Evolutionary conservation across 2,113 vertebrate genomes (phyloP).

Genomic region (Sinocyclocheilus anophthalmus): DNA sequence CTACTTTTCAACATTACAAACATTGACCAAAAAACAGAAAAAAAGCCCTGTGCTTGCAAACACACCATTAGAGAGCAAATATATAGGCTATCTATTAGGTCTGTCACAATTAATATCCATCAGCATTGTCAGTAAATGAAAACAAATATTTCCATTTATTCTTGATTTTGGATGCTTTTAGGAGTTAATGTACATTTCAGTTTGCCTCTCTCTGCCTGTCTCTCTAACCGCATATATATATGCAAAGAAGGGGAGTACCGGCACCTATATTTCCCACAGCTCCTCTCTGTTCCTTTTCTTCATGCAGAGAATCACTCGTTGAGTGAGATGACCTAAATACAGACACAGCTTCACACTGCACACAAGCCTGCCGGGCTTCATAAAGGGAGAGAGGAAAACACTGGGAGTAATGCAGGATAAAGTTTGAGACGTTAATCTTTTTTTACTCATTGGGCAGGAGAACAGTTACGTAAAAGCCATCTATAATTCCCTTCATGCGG

Average conservation of each 20-base stretch:
- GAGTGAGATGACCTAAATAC: constrained; percentile 56
- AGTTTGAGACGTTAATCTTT: constrained; percentile 68
- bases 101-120: background rate
- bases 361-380: constrained; percentile 23
- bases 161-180: background rate
- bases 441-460: constrained; percentile 55
- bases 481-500: constrained; percentile 70
- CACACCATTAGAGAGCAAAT: too few relatives aligned
- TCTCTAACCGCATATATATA: background rate
- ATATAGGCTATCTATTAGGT: too few relatives aligned
- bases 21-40: too few relatives aligned
- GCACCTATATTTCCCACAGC: constrained; percentile 14
- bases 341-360: constrained; percentile 33
- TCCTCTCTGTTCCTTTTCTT: constrained; percentile 24
- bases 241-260: background rate
- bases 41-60: too few relatives aligned
- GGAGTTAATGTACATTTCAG: background rate
- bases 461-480: constrained; percentile 72
- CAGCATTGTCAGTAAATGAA: background rate
- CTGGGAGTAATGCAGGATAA: constrained; percentile 57
- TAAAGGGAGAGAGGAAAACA: constrained; percentile 42
- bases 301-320: constrained; percentile 39
- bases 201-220: background rate
- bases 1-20: too few relatives aligned
- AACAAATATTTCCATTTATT: background rate